Conservation (phyloP, 2,797 vertebrate species). For the Thunnus albacares region DNA sequence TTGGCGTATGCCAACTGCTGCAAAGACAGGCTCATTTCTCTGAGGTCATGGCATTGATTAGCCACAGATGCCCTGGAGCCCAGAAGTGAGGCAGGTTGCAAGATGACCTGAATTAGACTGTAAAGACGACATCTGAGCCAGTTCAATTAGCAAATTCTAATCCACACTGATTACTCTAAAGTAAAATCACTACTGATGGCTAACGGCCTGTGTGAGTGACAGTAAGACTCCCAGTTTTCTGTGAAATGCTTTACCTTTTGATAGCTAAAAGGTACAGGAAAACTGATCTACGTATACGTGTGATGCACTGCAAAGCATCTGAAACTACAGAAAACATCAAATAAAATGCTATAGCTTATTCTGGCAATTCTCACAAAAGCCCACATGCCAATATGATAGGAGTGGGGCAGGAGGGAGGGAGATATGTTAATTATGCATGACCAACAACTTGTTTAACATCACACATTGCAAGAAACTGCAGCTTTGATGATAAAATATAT, state of each 20-base stretch:
- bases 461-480: constrained; percentile 9
- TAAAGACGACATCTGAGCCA: constrained; percentile 71
- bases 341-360: background rate
- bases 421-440: constrained; percentile 41
- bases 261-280: constrained; percentile 21
- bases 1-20: constrained; percentile 53
- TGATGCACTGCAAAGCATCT: background rate
- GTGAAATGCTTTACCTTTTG: constrained; percentile 22
- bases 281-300: background rate
- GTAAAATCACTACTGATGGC: constrained; percentile 58
- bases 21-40: constrained; percentile 76
- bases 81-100: constrained; percentile 75
- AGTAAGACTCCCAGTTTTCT: constrained; percentile 29
- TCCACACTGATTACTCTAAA: constrained; percentile 69
- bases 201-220: constrained; percentile 56
- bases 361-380: background rate
- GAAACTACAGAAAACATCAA: background rate
- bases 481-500: constrained; percentile 13
- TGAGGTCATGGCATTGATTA: constrained; percentile 84
- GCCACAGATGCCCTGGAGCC: constrained; percentile 72
- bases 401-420: background rate
- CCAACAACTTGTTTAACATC: constrained; percentile 36
- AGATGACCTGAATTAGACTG: constrained; percentile 78
- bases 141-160: constrained; percentile 79
- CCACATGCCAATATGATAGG: background rate